A percentile compares a stretch with the other conserved stretches of the same genome.
phyloP scores from a whole-genome alignment of 1,140 invertebrate species.

The Caerostris extrusa region DNA sequence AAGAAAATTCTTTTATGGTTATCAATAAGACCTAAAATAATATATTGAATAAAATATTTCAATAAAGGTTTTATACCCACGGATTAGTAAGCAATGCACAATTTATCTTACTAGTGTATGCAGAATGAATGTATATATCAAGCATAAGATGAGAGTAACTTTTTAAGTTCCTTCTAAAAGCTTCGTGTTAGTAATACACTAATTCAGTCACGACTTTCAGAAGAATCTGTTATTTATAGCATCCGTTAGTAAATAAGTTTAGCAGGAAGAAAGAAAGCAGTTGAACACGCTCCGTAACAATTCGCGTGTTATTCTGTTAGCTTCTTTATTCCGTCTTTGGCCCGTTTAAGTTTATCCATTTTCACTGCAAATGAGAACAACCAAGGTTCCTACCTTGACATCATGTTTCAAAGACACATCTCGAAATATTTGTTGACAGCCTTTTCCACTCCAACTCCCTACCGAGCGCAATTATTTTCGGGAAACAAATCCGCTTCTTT shows the following conservation, averaged over 20 bases:
- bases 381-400: conserved; percentile 56
- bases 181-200: not conserved
- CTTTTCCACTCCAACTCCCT: conserved; percentile 20
- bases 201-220: conserved; percentile 18
- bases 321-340: not conserved
- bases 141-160: not conserved
- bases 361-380: not conserved
- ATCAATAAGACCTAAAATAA: too few species aligned
- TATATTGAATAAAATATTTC: too few species aligned
- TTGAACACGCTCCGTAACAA: conserved; percentile 10
- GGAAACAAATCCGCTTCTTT: conserved; percentile 42
- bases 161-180: not conserved
- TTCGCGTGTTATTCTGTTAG: not conserved
- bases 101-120: too few species aligned
- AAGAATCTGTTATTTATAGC: conserved; percentile 23
- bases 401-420: conserved; percentile 45
- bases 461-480: conserved; percentile 33
- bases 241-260: not conserved
- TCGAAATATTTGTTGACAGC: conserved; percentile 42
- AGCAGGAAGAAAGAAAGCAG: not conserved
- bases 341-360: conserved; percentile 8
- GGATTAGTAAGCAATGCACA: too few species aligned
- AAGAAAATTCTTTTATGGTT: too few species aligned
- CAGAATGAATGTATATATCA: too few species aligned
- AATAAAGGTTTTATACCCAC: too few species aligned